Percentiles rank a stretch among this genome's conserved stretches.
These are phyloP conservation scores for Lamprotornis superbus DNA, from an alignment of 2,113 vertebrate genomes.

Conservation along the genomic window DNA sequence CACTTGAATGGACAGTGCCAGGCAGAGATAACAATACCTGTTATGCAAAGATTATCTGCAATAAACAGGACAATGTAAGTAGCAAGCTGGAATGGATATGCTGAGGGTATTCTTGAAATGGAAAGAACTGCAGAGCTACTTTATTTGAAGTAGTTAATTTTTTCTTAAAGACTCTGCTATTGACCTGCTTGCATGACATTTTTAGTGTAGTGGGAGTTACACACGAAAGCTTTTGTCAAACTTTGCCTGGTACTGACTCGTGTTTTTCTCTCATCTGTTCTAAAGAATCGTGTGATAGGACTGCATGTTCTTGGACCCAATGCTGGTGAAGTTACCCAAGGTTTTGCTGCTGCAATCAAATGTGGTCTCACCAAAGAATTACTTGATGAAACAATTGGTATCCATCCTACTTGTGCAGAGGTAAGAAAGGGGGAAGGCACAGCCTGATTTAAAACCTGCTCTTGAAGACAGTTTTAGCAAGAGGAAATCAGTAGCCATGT, in stretches of 20 bases:
- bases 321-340: conserved; percentile 95
- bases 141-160: not conserved
- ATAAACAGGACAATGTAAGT: conserved; percentile 85
- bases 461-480: not conserved
- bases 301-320: conserved; percentile 95
- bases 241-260: not conserved
- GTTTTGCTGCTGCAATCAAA: conserved; percentile 92
- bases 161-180: not conserved
- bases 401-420: conserved; percentile 96
- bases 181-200: not conserved
- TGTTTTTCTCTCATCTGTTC: not conserved
- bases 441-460: not conserved
- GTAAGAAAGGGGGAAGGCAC: conserved; percentile 56
- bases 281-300: conserved; percentile 88
- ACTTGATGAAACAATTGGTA: conserved; percentile 90
- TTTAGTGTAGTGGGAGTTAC: not conserved
- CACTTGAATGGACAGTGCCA: conserved; percentile 91
- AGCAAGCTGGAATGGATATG: not conserved
- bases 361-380: conserved; percentile 90
- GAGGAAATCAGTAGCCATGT: not conserved
- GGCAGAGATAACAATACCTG: conserved; percentile 88
- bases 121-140: not conserved
- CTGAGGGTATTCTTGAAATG: not conserved
- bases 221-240: not conserved
- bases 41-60: conserved; percentile 93